These are phyloP conservation scores for Stichopus horrens DNA, from an alignment of 53 echinoderm and acorn worm genomes.

Conservation along the genomic window DNA sequence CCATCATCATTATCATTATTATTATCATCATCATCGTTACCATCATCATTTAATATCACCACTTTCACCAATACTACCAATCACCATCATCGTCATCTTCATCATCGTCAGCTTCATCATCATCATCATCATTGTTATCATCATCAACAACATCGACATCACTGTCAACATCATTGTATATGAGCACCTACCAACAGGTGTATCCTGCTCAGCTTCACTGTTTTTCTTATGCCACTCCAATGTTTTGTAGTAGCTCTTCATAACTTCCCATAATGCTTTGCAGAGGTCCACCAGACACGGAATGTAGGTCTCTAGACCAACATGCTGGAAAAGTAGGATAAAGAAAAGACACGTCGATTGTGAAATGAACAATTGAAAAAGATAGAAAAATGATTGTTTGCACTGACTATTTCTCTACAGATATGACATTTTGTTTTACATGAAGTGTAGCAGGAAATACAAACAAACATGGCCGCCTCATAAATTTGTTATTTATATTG, in stretches of 20 bases:
- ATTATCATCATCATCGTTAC: conserved; percentile 41
- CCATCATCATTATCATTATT: conserved; percentile 33
- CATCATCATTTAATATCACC: conserved; percentile 19
- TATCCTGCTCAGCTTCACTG: conserved; percentile 33
- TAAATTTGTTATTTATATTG: too few species aligned
- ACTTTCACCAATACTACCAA: conserved; percentile 16
- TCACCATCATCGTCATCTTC: neutral
- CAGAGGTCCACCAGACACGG: conserved; percentile 94
- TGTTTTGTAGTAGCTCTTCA: conserved; percentile 98
- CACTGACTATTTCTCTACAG: too few species aligned
- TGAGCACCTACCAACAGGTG: conserved; percentile 26
- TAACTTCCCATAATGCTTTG: conserved; percentile 99
- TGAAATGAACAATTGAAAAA: too few species aligned
- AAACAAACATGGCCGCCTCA: too few species aligned
- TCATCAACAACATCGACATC: conserved; percentile 30
- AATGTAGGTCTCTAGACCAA: conserved; percentile 87
- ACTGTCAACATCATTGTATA: neutral
- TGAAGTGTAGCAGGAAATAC: too few species aligned
- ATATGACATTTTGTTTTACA: too few species aligned
- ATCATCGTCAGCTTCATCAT: neutral
- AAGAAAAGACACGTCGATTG: neutral
- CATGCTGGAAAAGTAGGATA: conserved; percentile 62
- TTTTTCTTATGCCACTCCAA: conserved; percentile 90
- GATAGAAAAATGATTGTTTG: too few species aligned
- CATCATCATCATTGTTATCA: conserved; percentile 3